These are phyloP conservation scores for Lepus timidus DNA, from an alignment of 2,113 vertebrate species.

Conservation along the genomic window DNA sequence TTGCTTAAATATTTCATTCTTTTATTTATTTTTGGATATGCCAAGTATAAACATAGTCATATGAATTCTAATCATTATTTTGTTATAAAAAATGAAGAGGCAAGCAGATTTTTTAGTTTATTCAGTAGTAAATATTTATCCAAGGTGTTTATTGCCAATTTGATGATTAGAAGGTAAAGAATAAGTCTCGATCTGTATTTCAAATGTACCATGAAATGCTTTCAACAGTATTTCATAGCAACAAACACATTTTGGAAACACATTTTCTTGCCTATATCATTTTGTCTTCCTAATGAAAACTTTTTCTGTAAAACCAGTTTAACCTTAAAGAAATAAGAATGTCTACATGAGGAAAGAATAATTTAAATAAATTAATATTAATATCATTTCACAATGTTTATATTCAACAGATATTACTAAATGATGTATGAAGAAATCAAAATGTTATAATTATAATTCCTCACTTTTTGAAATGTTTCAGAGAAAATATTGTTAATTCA, in stretches of 20 bases:
- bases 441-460: not conserved
- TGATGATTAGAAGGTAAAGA: not conserved
- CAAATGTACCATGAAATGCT: conserved; percentile 21
- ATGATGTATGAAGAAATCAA: not conserved
- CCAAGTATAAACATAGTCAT: not conserved
- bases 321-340: not conserved
- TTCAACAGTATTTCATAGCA: not conserved
- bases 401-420: not conserved
- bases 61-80: not conserved
- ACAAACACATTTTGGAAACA: not conserved
- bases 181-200: not conserved
- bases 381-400: not conserved
- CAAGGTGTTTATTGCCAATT: not conserved
- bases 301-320: not conserved
- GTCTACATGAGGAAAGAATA: not conserved
- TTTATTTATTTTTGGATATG: conserved; percentile 22
- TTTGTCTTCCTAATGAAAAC: not conserved
- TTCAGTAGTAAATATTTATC: conserved; percentile 42
- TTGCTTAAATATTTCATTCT: conserved; percentile 13
- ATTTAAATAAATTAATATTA: not conserved
- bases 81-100: not conserved
- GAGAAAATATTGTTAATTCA: not conserved
- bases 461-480: not conserved
- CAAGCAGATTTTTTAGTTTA: not conserved
- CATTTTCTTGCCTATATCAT: not conserved